Evolutionary conservation across 2,113 vertebrate species (phyloP).

Genomic region (Cyprinus carpio): DNA sequence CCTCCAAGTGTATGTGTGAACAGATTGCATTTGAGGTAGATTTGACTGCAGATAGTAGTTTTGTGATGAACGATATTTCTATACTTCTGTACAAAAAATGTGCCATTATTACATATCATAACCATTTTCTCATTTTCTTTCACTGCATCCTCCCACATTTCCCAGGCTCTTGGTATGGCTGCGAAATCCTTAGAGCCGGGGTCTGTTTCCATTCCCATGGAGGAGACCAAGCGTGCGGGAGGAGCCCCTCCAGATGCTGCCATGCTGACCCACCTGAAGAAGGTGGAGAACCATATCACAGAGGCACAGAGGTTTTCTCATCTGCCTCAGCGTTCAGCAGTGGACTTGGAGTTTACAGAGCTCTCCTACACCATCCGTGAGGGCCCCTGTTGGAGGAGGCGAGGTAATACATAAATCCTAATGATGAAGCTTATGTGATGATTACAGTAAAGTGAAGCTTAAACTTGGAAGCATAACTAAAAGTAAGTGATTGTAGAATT

Average conservation of each 20-base stretch:
- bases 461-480: neutral
- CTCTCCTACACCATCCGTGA: constrained; percentile 94
- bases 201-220: constrained; percentile 86
- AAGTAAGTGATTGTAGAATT: neutral
- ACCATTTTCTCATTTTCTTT: neutral
- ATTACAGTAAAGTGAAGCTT: constrained; percentile 21
- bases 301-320: constrained; percentile 97
- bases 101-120: neutral
- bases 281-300: constrained; percentile 98
- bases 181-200: constrained; percentile 78
- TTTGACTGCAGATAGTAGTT: constrained; percentile 1
- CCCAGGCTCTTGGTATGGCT: constrained; percentile 80
- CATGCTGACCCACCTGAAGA: constrained; percentile 93
- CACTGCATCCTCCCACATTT: constrained; percentile 30
- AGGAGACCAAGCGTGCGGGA: constrained; percentile 82
- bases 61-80: neutral
- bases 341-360: constrained; percentile 94
- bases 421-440: constrained; percentile 18
- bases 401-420: constrained; percentile 78
- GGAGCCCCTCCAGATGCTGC: constrained; percentile 80
- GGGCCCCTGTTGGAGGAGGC: constrained; percentile 92
- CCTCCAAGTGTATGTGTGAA: neutral
- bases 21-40: neutral
- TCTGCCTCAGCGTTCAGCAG: constrained; percentile 90
- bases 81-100: neutral